These are phyloP conservation scores for Peromyscus leucopus DNA, from an alignment of 2,113 vertebrate species.

Conservation along the genomic window DNA sequence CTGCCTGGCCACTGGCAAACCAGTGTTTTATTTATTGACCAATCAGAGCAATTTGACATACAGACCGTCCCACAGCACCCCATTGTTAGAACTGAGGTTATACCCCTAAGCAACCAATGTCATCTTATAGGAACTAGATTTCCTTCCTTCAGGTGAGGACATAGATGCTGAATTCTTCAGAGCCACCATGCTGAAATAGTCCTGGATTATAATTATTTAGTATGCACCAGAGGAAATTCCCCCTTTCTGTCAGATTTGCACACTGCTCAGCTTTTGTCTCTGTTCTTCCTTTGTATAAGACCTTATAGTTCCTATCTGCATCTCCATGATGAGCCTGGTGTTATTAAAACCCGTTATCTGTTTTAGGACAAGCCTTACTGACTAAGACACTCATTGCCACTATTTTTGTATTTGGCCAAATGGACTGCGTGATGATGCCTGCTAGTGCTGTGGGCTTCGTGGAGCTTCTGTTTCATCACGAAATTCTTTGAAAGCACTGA, in stretches of 20 bases:
- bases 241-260: not conserved
- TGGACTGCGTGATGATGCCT: not conserved
- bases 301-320: not conserved
- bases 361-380: not conserved
- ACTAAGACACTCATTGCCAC: not conserved
- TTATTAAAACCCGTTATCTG: not conserved
- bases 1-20: no score
- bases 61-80: no score
- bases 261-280: not conserved
- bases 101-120: not conserved
- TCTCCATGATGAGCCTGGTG: not conserved
- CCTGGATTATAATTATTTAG: not conserved
- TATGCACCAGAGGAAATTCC: not conserved
- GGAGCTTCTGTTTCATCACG: not conserved
- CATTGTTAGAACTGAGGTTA: not conserved
- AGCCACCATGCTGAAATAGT: not conserved
- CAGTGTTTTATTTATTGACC: no score
- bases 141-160: not conserved
- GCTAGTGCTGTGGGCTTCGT: not conserved
- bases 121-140: not conserved
- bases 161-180: not conserved
- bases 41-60: no score
- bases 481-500: not conserved
- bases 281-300: not conserved
- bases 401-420: not conserved